These are phyloP conservation scores for Catharus minimus DNA, from an alignment of 2,113 vertebrate species.

Conservation along the genomic window DNA sequence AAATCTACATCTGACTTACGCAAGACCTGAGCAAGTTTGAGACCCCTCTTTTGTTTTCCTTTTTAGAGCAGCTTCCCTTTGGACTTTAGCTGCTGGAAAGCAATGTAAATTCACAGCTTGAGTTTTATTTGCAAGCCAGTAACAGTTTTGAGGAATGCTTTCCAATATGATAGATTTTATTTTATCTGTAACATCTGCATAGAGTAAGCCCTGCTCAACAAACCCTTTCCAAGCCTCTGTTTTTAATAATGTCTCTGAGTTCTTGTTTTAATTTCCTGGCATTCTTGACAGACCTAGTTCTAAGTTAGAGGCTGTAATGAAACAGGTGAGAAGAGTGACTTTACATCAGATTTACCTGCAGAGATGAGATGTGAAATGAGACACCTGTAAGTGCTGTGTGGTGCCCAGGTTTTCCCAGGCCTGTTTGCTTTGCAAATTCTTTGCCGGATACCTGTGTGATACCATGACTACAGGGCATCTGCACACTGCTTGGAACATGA, in stretches of 20 bases:
- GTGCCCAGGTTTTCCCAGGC: background rate
- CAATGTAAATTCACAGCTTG: background rate
- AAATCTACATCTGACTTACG: background rate
- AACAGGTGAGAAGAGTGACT: background rate
- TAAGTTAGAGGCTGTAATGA: background rate
- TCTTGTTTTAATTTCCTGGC: background rate
- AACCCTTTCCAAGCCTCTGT: background rate
- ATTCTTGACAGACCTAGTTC: background rate
- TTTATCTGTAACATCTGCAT: background rate
- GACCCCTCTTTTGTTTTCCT: rapidly evolving
- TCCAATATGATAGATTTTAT: background rate
- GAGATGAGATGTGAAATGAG: background rate
- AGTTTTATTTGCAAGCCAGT: background rate
- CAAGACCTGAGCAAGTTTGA: background rate
- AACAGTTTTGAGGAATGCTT: background rate
- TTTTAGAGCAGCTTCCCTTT: background rate
- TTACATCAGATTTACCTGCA: background rate
- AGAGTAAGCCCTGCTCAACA: background rate
- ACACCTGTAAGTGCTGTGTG: background rate
- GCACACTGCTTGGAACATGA: background rate
- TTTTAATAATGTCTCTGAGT: background rate
- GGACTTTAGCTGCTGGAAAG: background rate
- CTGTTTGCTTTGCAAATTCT: background rate
- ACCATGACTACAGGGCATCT: background rate
- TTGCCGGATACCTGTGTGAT: background rate